Evolutionary conservation across 2,888 invertebrate species (phyloP).

Genomic region (Plagodis pulveraria): DNA sequence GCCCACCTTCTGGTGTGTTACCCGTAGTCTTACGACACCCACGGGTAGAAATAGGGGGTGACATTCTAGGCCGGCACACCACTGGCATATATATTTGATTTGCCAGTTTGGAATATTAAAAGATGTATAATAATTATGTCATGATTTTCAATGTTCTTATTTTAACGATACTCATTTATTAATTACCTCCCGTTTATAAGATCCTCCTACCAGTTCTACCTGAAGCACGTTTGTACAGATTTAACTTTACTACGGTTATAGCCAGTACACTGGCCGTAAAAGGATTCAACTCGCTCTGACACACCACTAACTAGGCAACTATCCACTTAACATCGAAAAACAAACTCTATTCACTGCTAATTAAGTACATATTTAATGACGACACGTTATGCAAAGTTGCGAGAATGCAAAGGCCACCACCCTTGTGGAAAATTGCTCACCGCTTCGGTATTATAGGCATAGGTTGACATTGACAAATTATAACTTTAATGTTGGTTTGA

Average conservation of each 20-base stretch:
- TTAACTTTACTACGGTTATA: not conserved
- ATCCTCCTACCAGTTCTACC: too few relatives aligned
- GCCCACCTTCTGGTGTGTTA: too few relatives aligned
- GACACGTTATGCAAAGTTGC: conserved; percentile 36
- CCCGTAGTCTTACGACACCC: too few relatives aligned
- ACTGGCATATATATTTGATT: too few relatives aligned
- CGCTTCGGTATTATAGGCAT: conserved; percentile 37
- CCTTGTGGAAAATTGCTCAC: conserved; percentile 54
- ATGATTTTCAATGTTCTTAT: too few relatives aligned
- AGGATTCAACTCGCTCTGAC: conserved; percentile 28
- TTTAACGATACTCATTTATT: too few relatives aligned
- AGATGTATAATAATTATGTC: too few relatives aligned
- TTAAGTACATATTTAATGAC: conserved; percentile 31
- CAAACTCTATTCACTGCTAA: conserved; percentile 29
- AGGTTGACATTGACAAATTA: conserved; percentile 33
- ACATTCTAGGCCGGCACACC: too few relatives aligned
- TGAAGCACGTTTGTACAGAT: too few relatives aligned
- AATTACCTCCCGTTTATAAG: too few relatives aligned
- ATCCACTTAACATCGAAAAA: conserved; percentile 21
- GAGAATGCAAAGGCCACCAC: conserved; percentile 54
- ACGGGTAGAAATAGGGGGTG: too few relatives aligned
- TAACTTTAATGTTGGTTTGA: conserved; percentile 2
- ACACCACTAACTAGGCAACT: conserved; percentile 14
- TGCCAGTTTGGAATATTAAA: too few relatives aligned
- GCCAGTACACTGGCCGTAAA: conserved; percentile 46